Base-by-base conservation (phyloP, 2,113 vertebrate species). In the Rhombomys opimus region DNA sequence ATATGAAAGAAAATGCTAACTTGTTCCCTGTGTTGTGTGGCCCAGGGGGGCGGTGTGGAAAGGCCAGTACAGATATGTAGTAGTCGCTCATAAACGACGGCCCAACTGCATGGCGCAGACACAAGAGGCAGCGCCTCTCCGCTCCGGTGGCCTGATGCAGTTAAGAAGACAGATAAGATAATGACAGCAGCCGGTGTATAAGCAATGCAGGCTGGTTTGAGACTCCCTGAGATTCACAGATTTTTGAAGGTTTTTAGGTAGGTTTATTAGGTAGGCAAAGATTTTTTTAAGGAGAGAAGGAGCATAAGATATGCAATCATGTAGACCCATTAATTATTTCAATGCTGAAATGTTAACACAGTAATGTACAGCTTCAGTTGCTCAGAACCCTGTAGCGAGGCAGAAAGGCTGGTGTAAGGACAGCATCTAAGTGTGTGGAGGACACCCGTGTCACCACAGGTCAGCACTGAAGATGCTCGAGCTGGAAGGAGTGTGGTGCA, bases 171-270 rank as follows among this genome's bases (percentile, higher is more conserved):
- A 57, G 35, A 86, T 4, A 67, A 0, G 65, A 17, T 22, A 75
- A 8, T 12, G 25, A 38, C 78, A 32, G 25, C 67, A 72, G 46
- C 10, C 35, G 61, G 14, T 46, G 2, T 9, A 0, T 50, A 18
- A 87, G 8, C 15, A 52, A 7, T 20, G 4, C 27, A 73, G 38
- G 50, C 35, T 9, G 52, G 2, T 67, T 46, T 90, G 92, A 50
- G 72, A 94, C 70, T 30, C 61, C 89, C 95, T 77, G 25, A 82
- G 32, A 77, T 57, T 46, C 76, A 90, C n/a, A n/a, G 76, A 35
- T 67, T 89, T 93, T 76, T 92, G 22, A 90, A 96, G 23, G 67
- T 46, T 46, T 4, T 91, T 46, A 96, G 23, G 46, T 22, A 92
- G 52, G 54, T n/a, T 46, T 46, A 46, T 91, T 46, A 96, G 23